phyloP scores from a whole-genome alignment of 2,888 invertebrate species.

The Epistrophe grossulariae region DNA sequence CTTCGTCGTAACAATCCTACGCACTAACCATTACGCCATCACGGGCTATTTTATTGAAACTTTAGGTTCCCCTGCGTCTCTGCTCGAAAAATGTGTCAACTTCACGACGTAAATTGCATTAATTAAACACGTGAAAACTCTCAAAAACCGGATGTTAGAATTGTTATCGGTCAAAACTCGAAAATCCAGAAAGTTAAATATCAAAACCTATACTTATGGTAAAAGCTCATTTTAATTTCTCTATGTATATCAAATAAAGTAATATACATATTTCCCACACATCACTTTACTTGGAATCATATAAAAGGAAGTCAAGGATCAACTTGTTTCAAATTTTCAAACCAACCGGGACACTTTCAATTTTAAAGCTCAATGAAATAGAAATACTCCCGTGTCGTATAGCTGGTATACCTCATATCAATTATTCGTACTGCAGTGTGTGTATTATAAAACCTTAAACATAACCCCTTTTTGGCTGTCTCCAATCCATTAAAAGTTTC shows the following conservation, averaged over 20 bases:
- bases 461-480: slow-evolving; percentile 35
- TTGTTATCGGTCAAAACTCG: too few species aligned
- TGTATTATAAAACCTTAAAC: slow-evolving; percentile 23
- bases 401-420: neutral
- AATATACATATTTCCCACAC: neutral
- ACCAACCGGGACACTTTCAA: slow-evolving; percentile 56
- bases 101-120: too few species aligned
- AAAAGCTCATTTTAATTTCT: too few species aligned
- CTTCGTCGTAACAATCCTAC: too few species aligned
- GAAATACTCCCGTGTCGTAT: slow-evolving; percentile 14
- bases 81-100: too few species aligned
- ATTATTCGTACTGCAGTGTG: neutral
- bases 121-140: too few species aligned
- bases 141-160: too few species aligned
- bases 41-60: too few species aligned
- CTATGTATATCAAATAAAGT: neutral
- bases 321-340: slow-evolving; percentile 42
- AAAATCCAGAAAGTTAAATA: too few species aligned
- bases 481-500: slow-evolving; percentile 67
- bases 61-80: too few species aligned
- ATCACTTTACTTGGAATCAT: slow-evolving; percentile 3
- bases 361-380: slow-evolving; percentile 57
- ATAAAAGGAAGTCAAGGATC: slow-evolving; percentile 49
- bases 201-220: too few species aligned
- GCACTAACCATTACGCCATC: too few species aligned